Conservation (phyloP, 2,888 invertebrate species). For the Caenorhabditis sp. region DNA sequence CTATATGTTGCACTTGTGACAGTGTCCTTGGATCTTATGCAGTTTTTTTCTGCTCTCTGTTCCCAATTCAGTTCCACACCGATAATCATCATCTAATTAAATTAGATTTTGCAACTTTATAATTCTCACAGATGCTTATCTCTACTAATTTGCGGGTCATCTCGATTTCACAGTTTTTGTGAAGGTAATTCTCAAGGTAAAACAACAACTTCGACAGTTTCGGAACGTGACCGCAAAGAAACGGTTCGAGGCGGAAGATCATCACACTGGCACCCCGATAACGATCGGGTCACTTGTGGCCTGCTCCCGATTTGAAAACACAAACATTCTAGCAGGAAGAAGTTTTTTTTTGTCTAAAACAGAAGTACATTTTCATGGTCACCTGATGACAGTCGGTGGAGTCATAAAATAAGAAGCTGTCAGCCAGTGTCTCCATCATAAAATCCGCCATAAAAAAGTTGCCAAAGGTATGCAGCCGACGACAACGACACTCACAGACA, state of each 20-base stretch:
- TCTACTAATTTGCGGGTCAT: conserved; percentile 35
- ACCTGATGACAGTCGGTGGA: conserved; percentile 37
- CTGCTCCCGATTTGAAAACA: conserved; percentile 6
- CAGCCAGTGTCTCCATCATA: conserved; percentile 52
- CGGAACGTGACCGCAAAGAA: conserved; percentile 43
- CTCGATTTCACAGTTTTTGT: conserved; percentile 30
- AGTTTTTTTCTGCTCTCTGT: conserved; percentile 28
- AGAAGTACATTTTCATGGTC: conserved; percentile 51
- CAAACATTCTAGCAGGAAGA: conserved; percentile 10
- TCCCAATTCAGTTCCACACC: conserved; percentile 46
- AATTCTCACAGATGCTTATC: conserved; percentile 40
- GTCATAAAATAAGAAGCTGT: conserved; percentile 61
- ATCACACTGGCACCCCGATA: conserved; percentile 43
- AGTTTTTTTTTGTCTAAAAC: background rate
- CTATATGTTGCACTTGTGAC: conserved; percentile 53
- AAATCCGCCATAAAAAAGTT: conserved; percentile 55
- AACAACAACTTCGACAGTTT: conserved; percentile 19
- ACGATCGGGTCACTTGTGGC: conserved; percentile 54
- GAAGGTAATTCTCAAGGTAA: conserved; percentile 41
- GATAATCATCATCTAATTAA: conserved; percentile 57
- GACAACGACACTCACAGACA: background rate
- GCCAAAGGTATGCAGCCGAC: conserved; percentile 27
- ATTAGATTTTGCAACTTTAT: conserved; percentile 55
- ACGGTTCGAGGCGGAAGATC: conserved; percentile 42
- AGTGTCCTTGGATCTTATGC: conserved; percentile 23